Evolutionary conservation across 2,888 invertebrate genomes (phyloP), one percentile per base, ranked within the genome.

Genomic region (Celastrina argiolus): DNA sequence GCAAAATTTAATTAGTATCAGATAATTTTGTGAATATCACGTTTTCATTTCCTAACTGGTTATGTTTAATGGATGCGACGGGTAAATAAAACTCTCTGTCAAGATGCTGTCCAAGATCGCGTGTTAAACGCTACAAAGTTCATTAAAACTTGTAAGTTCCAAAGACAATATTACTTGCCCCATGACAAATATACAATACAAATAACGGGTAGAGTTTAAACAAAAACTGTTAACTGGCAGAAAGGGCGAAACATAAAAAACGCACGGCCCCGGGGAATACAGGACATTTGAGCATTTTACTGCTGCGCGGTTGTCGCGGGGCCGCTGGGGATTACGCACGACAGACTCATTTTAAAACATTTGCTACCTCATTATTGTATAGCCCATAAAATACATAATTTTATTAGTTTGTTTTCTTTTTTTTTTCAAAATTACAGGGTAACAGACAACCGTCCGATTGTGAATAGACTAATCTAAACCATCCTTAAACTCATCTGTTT

Each of bases 251-350:
- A 73, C 39, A 67, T 63, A 70, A 69, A 74, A 72, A 74, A 75
- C 72, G 72, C 69, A 69, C 65, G 72, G 65, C 76, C 65, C 75
- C 63, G 36, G 77, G 77, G 77, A 75, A 70, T 72, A 74, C 72
- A 74, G 70, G 73, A 74, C 75, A 74, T 74, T 74, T 74, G 76
- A 75, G 69, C 74, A 69, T 74, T 76, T 75, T 75, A 75, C 72
- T 76, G 72, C 68, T 73, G 69, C 73, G 74, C 82, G 81, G 82
- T 83, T 82, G 83, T 83, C 82, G 74, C 78, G 65, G 73, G 67
- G 68, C 71, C 83, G 68, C 81, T 70, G 67, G 84, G 82, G 83
- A 82, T 69, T 22, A 56, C 56, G 41, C 66, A 63, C 66, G 66
- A 26, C 59, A 45, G 56, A 61, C 61, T 61, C 36, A 61, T 59